These are phyloP conservation scores for Brachypalpus laphriformis DNA, from an alignment of 2,888 invertebrate species.

Conservation along the genomic window DNA sequence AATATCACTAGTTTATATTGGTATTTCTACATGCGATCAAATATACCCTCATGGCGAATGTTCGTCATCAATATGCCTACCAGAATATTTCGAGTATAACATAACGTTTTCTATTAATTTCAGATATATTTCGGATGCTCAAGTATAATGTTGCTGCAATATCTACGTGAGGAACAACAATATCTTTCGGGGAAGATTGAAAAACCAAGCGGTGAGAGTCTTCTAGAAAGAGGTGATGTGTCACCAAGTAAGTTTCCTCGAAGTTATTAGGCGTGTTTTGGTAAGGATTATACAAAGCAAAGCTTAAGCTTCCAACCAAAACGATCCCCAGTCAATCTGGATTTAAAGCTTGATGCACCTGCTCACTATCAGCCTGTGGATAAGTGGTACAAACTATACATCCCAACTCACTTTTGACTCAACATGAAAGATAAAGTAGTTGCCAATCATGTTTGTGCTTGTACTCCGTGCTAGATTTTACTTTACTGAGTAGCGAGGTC, in stretches of 20 bases:
- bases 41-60: background rate
- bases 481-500: no score
- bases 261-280: no score
- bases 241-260: constrained; percentile 78
- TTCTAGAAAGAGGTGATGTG: constrained; percentile 84
- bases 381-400: no score
- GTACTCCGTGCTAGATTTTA: no score
- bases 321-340: no score
- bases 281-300: no score
- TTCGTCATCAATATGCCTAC: constrained; percentile 1
- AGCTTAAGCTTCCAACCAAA: no score
- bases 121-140: constrained; percentile 88
- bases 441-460: no score
- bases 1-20: background rate
- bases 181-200: constrained; percentile 85
- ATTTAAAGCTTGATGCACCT: no score
- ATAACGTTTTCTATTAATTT: constrained; percentile 76
- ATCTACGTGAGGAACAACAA: constrained; percentile 87
- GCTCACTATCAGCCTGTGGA: no score
- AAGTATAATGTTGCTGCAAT: constrained; percentile 86
- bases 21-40: background rate
- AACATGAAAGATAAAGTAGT: no score
- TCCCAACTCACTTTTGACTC: no score
- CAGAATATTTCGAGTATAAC: background rate
- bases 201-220: constrained; percentile 85